These are phyloP conservation scores for Catharus ustulatus DNA, from an alignment of 2,797 vertebrate genomes.

Conservation along the genomic window DNA sequence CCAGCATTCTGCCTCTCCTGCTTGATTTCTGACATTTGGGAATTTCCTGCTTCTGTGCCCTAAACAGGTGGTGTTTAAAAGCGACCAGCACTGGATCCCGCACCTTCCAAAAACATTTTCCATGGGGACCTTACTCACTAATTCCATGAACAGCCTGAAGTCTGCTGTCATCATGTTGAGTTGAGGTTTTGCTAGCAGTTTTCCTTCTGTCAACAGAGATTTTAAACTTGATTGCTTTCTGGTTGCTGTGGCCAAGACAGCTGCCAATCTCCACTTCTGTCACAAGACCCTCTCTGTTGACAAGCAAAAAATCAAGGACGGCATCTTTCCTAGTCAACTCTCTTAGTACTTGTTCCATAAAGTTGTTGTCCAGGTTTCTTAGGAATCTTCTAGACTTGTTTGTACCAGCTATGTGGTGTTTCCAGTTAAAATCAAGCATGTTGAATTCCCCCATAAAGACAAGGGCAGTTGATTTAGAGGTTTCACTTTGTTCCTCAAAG, in stretches of 20 bases:
- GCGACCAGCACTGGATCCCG: neutral
- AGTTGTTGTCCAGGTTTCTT: neutral
- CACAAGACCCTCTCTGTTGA: neutral
- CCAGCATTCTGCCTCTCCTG: neutral
- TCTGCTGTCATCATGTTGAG: neutral
- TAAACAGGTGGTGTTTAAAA: neutral
- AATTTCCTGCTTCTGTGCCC: neutral
- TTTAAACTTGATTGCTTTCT: neutral
- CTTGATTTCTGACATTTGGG: neutral
- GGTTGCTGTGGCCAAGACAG: neutral
- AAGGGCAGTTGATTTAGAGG: neutral
- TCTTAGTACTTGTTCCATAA: neutral
- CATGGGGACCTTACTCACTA: neutral
- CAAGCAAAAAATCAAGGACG: neutral
- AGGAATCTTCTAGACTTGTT: neutral
- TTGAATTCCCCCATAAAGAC: neutral
- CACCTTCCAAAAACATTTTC: neutral
- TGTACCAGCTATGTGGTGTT: neutral
- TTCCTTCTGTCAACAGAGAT: neutral
- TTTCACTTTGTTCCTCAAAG: neutral
- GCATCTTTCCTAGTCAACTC: neutral
- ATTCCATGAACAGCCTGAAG: neutral
- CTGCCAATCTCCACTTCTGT: neutral
- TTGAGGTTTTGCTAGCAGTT: neutral
- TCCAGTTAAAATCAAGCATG: neutral